Conservation (phyloP, 2,113 vertebrate genomes). For the Pitta sordida region DNA sequence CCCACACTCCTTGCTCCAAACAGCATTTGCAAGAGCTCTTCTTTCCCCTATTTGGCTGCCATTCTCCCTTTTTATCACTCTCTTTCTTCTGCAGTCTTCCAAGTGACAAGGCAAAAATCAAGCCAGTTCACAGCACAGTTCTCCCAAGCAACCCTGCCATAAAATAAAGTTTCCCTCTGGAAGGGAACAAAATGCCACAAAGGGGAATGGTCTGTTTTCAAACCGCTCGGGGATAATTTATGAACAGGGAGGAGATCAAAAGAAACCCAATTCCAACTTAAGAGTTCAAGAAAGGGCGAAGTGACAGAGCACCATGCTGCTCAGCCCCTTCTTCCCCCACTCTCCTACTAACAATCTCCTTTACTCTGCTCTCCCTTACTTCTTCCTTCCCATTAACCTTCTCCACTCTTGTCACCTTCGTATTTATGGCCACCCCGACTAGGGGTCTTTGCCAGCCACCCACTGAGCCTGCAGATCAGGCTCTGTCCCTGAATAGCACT, state of each 20-base stretch:
- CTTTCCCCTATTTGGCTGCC: conserved; percentile 33
- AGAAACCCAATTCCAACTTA: conserved; percentile 27
- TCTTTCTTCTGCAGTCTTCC: conserved; percentile 36
- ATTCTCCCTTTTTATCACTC: conserved; percentile 38
- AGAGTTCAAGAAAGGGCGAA: conserved; percentile 26
- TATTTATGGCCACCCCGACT: not conserved
- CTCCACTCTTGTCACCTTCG: not conserved
- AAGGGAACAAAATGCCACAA: conserved; percentile 45
- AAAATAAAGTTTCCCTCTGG: conserved; percentile 27
- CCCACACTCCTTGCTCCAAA: conserved; percentile 36
- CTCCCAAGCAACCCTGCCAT: conserved; percentile 52
- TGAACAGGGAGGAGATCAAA: conserved; percentile 45
- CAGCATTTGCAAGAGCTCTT: conserved; percentile 22
- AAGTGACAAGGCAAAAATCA: conserved; percentile 39
- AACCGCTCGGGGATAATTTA: conserved; percentile 37
- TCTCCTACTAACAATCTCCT: not conserved
- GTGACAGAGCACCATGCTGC: not conserved
- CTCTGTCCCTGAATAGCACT: conserved; percentile 3
- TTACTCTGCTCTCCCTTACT: not conserved
- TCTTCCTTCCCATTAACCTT: conserved; percentile 3
- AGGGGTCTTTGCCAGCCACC: conserved; percentile 5
- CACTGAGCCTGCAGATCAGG: not conserved
- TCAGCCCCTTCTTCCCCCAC: not conserved
- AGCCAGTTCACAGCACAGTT: conserved; percentile 16
- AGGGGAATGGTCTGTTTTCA: conserved; percentile 2